These are phyloP conservation scores for Palythoa grandis DNA, from an alignment of 92 coral and sea anemone genomes.

Conservation along the genomic window DNA sequence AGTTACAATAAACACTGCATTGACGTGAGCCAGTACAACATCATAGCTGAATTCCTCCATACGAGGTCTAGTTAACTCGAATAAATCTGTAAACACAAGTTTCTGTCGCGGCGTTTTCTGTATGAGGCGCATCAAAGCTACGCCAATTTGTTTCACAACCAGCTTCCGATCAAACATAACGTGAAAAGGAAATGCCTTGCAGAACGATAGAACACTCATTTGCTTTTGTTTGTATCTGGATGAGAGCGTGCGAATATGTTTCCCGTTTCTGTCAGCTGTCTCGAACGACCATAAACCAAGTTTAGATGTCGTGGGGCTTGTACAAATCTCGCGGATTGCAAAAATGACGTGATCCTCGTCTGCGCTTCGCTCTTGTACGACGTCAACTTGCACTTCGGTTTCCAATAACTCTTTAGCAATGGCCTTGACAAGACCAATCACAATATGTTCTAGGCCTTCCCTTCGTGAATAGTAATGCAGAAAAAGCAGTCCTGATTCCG, in stretches of 20 bases:
- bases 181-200: conserved; percentile 98
- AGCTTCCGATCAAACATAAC: conserved; percentile 91
- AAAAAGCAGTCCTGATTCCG: conserved; percentile 80
- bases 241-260: conserved; percentile 32
- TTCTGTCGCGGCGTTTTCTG: conserved; percentile 58
- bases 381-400: conserved; percentile 73
- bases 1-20: conserved; percentile 89
- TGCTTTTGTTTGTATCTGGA: conserved; percentile 29
- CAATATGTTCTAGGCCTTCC: conserved; percentile 88
- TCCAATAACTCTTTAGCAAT: conserved; percentile 84
- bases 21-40: conserved; percentile 83
- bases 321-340: conserved; percentile 77
- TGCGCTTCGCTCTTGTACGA: conserved; percentile 67
- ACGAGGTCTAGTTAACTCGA: conserved; percentile 86
- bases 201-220: conserved; percentile 87
- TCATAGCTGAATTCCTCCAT: conserved; percentile 82
- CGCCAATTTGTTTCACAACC: conserved; percentile 89
- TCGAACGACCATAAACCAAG: conserved; percentile 89
- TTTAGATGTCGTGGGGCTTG: conserved; percentile 74
- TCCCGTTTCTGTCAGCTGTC: conserved; percentile 29
- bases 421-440: conserved; percentile 97
- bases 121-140: conserved; percentile 76
- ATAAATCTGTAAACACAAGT: conserved; percentile 77
- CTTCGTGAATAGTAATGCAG: conserved; percentile 93
- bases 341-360: conserved; percentile 83